Base-by-base conservation (phyloP, 2,888 invertebrate species). In the Choreutis nemorana region DNA sequence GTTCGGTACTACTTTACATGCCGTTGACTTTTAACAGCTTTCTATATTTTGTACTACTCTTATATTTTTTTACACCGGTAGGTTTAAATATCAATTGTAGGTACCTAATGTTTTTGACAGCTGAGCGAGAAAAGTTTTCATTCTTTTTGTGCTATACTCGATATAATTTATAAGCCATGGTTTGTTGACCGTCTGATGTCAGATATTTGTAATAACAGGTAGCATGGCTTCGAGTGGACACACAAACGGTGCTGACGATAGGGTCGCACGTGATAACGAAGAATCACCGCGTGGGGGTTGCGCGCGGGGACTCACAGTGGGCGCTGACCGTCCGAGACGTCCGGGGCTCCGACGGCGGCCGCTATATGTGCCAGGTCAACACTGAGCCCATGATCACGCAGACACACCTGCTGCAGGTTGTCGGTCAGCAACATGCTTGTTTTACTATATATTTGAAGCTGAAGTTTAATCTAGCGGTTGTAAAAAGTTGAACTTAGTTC, bases 201-300 rank as follows among this genome's bases (percentile, higher is more conserved):
- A 11, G 13, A 15, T 4, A 21, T 11, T 32, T 28, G 6, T 28
- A 25, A 10, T 26, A 13, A 8, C 72, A 93, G 92, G 91, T 92
- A 44, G 92, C 92, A 41, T 93, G 92, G 91, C 77, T 92, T 40
- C 84, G 90, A 37, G 91, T 92, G 41, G 91, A 92, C 70, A 91
- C 91, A 24, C 91, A 92, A 65, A 92, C 91, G n/a, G 90, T 93
- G 48, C 80, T 93, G 44, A 91, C 91, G 23, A 91, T 93, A 53
- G 90, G 91, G 44, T 86, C 84, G 50, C 90, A 92, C 68, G 90
- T 92, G 54, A 91, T 92, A 58, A 92, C 92, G 36, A 90, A 92
- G 73, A 92, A 91, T 77, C 90, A 91, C 62, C 83, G 92, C 38
- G 90, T 92, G 48, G 86, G 84, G 14, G 86, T 92, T 44, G 84